phyloP scores from a whole-genome alignment of 2,888 invertebrate genomes.

The Machimus rusticus region DNA sequence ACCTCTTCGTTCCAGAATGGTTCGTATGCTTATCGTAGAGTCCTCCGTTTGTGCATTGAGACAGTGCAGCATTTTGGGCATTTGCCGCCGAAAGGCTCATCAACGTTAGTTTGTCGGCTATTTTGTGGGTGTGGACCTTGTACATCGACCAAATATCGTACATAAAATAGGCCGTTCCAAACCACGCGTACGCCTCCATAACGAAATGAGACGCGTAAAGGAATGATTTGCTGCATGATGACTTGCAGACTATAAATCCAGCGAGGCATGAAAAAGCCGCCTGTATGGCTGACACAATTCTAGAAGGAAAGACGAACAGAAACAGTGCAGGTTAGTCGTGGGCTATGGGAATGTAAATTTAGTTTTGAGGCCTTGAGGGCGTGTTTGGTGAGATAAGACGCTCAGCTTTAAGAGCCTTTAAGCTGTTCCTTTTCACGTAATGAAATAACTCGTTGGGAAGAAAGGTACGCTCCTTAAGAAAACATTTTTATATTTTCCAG shows the following conservation, averaged over 20 bases:
- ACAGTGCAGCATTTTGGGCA: constrained; percentile 45
- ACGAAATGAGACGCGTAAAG: constrained; percentile 74
- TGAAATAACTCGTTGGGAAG: neutral
- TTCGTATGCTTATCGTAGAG: constrained; percentile 10
- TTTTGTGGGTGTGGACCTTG: constrained; percentile 68
- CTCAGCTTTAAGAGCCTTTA: neutral
- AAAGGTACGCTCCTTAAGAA: neutral
- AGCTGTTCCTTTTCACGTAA: neutral
- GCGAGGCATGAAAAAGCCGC: constrained; percentile 73
- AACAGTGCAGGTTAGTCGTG: neutral
- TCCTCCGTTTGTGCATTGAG: constrained; percentile 54
- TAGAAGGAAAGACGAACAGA: constrained; percentile 56
- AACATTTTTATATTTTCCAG: neutral
- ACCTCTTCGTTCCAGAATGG: neutral
- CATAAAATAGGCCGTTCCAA: constrained; percentile 80
- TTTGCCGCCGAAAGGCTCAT: constrained; percentile 54
- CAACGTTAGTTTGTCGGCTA: constrained; percentile 59
- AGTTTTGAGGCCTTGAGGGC: neutral
- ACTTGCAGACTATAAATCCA: constrained; percentile 71
- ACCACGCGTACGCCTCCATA: constrained; percentile 81
- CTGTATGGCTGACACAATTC: constrained; percentile 77
- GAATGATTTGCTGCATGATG: constrained; percentile 74
- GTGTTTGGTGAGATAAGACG: neutral
- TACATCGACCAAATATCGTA: constrained; percentile 85
- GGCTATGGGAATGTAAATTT: neutral